These are phyloP conservation scores for Caenorhabditis wallacei DNA, from an alignment of 2,888 invertebrate species.

Conservation along the genomic window DNA sequence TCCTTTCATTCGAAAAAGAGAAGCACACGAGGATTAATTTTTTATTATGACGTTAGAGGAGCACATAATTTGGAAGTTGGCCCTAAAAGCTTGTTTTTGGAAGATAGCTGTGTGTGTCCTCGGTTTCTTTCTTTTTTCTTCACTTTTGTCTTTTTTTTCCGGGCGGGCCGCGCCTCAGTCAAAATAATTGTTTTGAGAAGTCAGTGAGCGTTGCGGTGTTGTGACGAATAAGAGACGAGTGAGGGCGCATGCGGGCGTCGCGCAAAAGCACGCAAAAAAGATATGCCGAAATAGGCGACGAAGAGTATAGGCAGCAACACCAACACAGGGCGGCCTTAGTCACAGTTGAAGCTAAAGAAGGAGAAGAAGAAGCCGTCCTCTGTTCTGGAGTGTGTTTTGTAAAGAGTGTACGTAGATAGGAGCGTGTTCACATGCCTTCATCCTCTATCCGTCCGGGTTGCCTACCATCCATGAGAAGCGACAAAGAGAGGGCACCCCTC, in stretches of 20 bases:
- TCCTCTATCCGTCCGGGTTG: slow-evolving; percentile 20
- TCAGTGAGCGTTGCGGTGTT: slow-evolving; percentile 28
- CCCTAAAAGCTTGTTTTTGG: neutral
- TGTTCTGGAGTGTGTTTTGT: slow-evolving; percentile 47
- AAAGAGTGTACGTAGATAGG: slow-evolving; percentile 49
- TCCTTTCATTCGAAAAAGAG: neutral
- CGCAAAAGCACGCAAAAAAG: slow-evolving; percentile 30
- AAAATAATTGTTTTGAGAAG: slow-evolving; percentile 61
- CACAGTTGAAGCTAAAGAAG: slow-evolving; percentile 23
- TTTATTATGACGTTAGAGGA: neutral
- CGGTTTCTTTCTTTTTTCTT: neutral
- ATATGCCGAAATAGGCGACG: slow-evolving; percentile 55
- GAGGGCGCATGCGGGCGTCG: slow-evolving; percentile 14
- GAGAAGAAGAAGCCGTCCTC: slow-evolving; percentile 9
- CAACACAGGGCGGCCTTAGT: slow-evolving; percentile 1
- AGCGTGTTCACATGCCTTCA: slow-evolving; percentile 53
- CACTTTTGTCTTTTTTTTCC: neutral
- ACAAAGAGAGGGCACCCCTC: slow-evolving; percentile 40
- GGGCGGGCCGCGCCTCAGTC: slow-evolving; percentile 6
- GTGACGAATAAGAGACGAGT: slow-evolving; percentile 11
- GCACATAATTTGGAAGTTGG: neutral
- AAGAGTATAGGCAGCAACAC: slow-evolving; percentile 36
- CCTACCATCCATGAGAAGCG: slow-evolving; percentile 45
- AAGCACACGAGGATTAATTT: slow-evolving; percentile 11
- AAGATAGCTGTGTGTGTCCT: too few species aligned